phyloP scores from a whole-genome alignment of 1,140 invertebrate genomes.

The Zaprionus capensis region DNA sequence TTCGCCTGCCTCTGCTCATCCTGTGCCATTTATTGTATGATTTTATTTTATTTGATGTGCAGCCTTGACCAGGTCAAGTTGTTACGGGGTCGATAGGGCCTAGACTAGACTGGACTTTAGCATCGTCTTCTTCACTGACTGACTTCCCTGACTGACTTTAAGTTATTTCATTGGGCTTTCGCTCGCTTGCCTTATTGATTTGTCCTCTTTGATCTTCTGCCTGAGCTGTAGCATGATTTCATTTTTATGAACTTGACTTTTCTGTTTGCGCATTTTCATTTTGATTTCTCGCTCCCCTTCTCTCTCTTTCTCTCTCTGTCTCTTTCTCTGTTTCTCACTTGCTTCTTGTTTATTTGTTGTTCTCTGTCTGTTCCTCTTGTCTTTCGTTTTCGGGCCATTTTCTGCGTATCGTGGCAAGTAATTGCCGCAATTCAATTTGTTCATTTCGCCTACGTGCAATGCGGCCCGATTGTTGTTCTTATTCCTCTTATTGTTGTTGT shows the following conservation, averaged over 20 bases:
- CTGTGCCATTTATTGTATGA: constrained; percentile 62
- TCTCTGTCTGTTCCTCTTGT: constrained; percentile 4
- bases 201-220: constrained; percentile 82
- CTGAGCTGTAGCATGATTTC: constrained; percentile 81
- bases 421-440: constrained; percentile 81
- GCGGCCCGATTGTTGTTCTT: constrained; percentile 59
- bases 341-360: constrained; percentile 7
- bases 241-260: constrained; percentile 82
- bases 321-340: constrained; percentile 32
- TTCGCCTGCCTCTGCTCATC: not conserved
- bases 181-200: constrained; percentile 69
- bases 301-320: constrained; percentile 18
- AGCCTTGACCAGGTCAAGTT: constrained; percentile 83
- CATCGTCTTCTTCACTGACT: constrained; percentile 1
- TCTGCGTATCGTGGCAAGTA: constrained; percentile 78
- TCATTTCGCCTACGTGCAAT: constrained; percentile 70
- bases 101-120: constrained; percentile 18
- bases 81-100: constrained; percentile 56
- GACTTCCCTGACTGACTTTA: constrained; percentile 68
- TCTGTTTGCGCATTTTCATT: constrained; percentile 46
- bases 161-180: constrained; percentile 67
- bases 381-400: constrained; percentile 46
- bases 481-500: constrained; percentile 40
- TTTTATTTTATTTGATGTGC: constrained; percentile 79
- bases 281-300: constrained; percentile 42